Percentiles rank a stretch among this genome's conserved stretches.
These are phyloP conservation scores for Discoglossus pictus DNA, from an alignment of 2,797 vertebrate species.

Conservation along the genomic window DNA sequence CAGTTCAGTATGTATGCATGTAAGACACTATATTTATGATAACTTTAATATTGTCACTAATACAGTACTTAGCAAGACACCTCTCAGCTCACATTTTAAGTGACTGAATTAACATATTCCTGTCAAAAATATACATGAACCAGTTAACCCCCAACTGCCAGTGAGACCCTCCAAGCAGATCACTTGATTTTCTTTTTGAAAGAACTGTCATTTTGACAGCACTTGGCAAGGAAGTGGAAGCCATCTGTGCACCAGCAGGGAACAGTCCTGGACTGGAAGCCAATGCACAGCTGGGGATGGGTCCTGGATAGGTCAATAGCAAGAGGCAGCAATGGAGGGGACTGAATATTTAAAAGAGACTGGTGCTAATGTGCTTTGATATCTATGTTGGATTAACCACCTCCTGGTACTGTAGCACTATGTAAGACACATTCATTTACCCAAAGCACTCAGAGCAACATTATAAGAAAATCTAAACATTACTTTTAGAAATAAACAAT, in stretches of 20 bases:
- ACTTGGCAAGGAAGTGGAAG: constrained; percentile 34
- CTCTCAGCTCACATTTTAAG: not conserved
- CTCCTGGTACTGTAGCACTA: not conserved
- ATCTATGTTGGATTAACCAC: not conserved
- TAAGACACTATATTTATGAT: no score
- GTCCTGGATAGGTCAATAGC: constrained; percentile 20
- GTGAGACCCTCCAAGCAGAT: constrained; percentile 4
- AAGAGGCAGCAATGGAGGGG: constrained; percentile 4
- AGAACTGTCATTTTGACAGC: constrained; percentile 27
- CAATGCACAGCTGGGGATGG: constrained; percentile 28
- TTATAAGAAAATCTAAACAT: no score
- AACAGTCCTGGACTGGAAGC: constrained; percentile 17
- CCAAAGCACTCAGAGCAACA: no score
- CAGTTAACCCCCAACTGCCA: constrained; percentile 1
- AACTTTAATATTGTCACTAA: no score
- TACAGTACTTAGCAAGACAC: no score
- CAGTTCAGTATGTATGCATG: no score
- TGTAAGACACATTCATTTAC: no score
- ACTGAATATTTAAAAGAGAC: constrained; percentile 17
- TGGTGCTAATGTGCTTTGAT: constrained; percentile 21
- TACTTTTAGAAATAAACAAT: no score
- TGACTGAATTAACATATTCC: not conserved
- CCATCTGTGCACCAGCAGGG: constrained; percentile 36
- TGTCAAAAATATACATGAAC: not conserved
- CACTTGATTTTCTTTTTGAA: not conserved